These are phyloP conservation scores for Pharmacophagus antenor DNA, from an alignment of 2,888 invertebrate species.

Conservation along the genomic window DNA sequence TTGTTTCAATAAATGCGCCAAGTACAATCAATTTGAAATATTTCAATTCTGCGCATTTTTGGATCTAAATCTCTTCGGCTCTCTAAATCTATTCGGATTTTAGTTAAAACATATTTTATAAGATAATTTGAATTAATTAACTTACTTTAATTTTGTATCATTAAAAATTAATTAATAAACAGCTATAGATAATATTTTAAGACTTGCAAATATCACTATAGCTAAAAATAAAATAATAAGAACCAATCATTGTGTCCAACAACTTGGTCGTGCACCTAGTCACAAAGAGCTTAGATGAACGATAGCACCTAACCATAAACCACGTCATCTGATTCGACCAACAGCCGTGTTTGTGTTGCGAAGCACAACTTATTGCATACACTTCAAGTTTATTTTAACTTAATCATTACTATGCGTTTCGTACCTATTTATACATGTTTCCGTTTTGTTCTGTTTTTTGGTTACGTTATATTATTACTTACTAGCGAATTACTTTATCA, in stretches of 20 bases:
- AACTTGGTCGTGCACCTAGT: constrained; percentile 36
- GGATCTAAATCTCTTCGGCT: too few species aligned
- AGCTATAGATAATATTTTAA: neutral
- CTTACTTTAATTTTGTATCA: too few species aligned
- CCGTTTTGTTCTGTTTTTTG: neutral
- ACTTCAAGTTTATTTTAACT: neutral
- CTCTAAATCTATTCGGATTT: too few species aligned
- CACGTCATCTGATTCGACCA: constrained; percentile 57
- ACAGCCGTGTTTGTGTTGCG: constrained; percentile 35
- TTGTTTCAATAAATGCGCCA: neutral
- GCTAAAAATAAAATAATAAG: neutral
- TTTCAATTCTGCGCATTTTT: too few species aligned
- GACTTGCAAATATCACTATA: neutral
- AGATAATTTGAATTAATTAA: too few species aligned
- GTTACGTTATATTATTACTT: neutral
- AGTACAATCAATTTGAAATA: neutral
- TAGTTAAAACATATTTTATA: too few species aligned
- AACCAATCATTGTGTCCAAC: constrained; percentile 13
- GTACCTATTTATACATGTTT: neutral
- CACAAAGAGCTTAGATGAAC: constrained; percentile 57
- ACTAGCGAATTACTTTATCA: neutral
- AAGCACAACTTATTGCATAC: constrained; percentile 31
- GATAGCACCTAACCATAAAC: constrained; percentile 66
- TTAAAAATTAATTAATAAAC: too few species aligned
- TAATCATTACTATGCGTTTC: neutral